phyloP scores from a whole-genome alignment of 1,140 invertebrate species.

The Cotesia glomerata region DNA sequence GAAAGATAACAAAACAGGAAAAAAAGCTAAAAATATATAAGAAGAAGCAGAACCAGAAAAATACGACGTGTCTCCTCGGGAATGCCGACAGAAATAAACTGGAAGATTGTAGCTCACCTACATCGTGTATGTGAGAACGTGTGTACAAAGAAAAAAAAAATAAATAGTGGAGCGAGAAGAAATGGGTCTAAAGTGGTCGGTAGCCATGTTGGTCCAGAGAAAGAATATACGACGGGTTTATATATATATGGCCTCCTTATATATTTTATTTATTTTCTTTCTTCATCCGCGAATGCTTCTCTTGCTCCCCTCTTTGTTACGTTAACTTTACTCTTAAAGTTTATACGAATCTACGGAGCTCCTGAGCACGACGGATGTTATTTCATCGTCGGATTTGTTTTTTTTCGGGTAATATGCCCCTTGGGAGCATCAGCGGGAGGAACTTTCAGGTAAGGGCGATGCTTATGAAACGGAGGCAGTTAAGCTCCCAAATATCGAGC shows the following conservation, averaged over 20 bases:
- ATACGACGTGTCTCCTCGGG: not conserved
- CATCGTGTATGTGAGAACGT: not conserved
- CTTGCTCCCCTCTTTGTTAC: conserved; percentile 9
- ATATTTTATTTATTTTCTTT: not conserved
- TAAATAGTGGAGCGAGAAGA: not conserved
- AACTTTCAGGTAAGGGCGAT: not conserved
- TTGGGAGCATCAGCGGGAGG: not conserved
- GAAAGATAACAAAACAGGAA: conserved; percentile 3
- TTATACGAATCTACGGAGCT: not conserved
- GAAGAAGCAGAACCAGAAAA: not conserved
- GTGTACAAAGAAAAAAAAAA: not conserved
- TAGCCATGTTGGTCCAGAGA: conserved; percentile 17
- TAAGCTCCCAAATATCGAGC: not conserved
- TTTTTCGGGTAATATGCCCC: conserved; percentile 17
- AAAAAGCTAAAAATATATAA: conserved; percentile 2
- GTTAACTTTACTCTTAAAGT: conserved; percentile 1
- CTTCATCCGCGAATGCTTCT: not conserved
- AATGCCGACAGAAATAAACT: conserved; percentile 18
- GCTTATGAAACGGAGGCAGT: not conserved
- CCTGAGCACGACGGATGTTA: conserved; percentile 24
- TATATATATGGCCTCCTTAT: not conserved
- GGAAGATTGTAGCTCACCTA: conserved; percentile 14
- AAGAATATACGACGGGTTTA: conserved; percentile 4
- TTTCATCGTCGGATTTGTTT: conserved; percentile 30
- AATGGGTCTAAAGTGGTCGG: conserved; percentile 10